Base-by-base conservation (phyloP, 1,140 invertebrate genomes). In the Drosophila varians region DNA sequence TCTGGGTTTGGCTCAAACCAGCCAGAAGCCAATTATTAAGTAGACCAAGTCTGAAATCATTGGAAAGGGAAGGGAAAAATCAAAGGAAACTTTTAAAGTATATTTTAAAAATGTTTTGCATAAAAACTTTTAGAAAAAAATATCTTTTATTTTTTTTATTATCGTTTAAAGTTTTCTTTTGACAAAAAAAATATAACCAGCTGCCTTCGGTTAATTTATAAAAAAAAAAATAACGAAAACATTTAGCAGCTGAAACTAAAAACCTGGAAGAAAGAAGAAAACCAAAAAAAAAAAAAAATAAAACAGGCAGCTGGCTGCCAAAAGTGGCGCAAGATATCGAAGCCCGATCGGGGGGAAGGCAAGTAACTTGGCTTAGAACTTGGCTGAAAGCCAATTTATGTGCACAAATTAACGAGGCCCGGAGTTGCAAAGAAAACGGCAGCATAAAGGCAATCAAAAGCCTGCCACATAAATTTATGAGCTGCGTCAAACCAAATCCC, bases 401-500 rank as follows among this genome's bases (percentile, higher is more conserved):
- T 58, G 77, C 77, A 80, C 77, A 80, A 82, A 77, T 80, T 82
- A 80, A 80, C 47, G 55, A 53, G 56, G 8, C 66, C 23, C 40
- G 47, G 36, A 14, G 34, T 19, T 21, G n/a, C 7, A 21, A 21
- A 48, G 23, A 53, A 74, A 62, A 53, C 49, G 45, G 72, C 72
- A 75, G 65, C 47, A 73, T 76, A 69, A 58, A 65, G 62, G 61
- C 73, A 82, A 83, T 74, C 74, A 83, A 77, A 74, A 74, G 78
- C 71, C 74, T 82, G 74, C 74, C 78, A 77, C 78, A 83, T 74
- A 70, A 82, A 83, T 82, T 82, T 82, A 82, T 83, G 74, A 82
- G 77, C 77, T 58, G 49, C 60, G 66, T 68, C 73, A 83, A n/a
- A 69, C 68, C 72, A 82, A 82, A 82, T 73, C 77, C 79, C 56